These are phyloP conservation scores for Megamerina dolium DNA, from an alignment of 2,888 invertebrate species.

Conservation along the genomic window DNA sequence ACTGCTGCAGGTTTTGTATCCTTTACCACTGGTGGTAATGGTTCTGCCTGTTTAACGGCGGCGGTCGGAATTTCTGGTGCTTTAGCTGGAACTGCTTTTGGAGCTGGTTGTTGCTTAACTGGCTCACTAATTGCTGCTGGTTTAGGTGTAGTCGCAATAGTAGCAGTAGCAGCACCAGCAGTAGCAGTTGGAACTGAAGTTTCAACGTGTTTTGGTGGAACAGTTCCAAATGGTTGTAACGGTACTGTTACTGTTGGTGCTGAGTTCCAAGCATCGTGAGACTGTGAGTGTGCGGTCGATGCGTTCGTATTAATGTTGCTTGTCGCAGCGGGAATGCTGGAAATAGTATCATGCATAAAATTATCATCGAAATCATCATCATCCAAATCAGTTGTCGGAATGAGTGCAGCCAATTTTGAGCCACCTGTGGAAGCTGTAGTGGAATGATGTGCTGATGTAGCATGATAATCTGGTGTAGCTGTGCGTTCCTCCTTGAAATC, in stretches of 20 bases:
- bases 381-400: slow-evolving; percentile 37
- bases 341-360: slow-evolving; percentile 7
- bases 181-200: slow-evolving; percentile 9
- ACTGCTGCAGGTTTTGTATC: slow-evolving; percentile 8
- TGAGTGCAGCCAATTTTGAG: slow-evolving; percentile 5
- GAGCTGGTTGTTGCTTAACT: slow-evolving; percentile 9
- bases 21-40: slow-evolving; percentile 16
- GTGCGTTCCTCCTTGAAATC: slow-evolving; percentile 45
- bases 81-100: slow-evolving; percentile 10
- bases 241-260: slow-evolving; percentile 9
- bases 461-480: slow-evolving; percentile 26
- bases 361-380: slow-evolving; percentile 30
- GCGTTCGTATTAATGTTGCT: no score
- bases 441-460: slow-evolving; percentile 15
- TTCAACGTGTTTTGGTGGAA: slow-evolving; percentile 20
- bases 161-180: slow-evolving; percentile 13
- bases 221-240: no score
- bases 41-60: slow-evolving; percentile 18
- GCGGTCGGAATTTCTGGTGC: slow-evolving; percentile 9
- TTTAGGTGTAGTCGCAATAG: slow-evolving; percentile 17
- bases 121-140: slow-evolving; percentile 14
- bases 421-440: slow-evolving; percentile 2
- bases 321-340: no score
- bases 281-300: slow-evolving; percentile 5
- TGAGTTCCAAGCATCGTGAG: slow-evolving; percentile 13